These are phyloP conservation scores for Lates calcarifer DNA, from an alignment of 2,113 vertebrate genomes.

Conservation along the genomic window DNA sequence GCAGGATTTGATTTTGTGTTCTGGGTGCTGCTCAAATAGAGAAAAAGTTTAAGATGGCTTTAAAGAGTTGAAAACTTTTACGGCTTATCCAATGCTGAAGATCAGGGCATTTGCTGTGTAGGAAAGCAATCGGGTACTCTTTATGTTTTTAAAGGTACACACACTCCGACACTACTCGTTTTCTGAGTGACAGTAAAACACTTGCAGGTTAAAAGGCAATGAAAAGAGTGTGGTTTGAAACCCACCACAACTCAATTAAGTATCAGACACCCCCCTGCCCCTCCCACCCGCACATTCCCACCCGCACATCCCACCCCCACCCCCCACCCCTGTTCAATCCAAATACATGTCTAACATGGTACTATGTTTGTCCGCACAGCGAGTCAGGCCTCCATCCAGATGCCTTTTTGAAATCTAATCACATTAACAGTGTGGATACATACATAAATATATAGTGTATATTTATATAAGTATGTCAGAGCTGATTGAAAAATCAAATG, in stretches of 20 bases:
- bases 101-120: conserved; percentile 28
- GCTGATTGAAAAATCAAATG: conserved; percentile 50
- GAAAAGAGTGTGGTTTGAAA: conserved; percentile 36
- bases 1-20: conserved; percentile 55
- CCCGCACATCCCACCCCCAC: neutral
- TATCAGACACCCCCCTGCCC: conserved; percentile 20
- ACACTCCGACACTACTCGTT: conserved; percentile 44
- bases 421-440: conserved; percentile 62
- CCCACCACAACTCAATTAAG: conserved; percentile 28
- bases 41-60: conserved; percentile 70
- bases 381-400: conserved; percentile 48
- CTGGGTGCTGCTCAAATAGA: conserved; percentile 40
- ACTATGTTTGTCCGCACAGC: conserved; percentile 51
- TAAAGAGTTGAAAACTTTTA: conserved; percentile 21
- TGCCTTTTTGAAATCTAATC: conserved; percentile 51
- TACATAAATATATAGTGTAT: conserved; percentile 54
- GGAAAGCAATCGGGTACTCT: conserved; percentile 72
- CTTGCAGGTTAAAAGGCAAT: conserved; percentile 75
- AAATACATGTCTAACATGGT: conserved; percentile 41
- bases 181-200: conserved; percentile 66
- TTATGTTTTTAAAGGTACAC: conserved; percentile 54
- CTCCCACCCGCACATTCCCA: neutral
- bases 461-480: conserved; percentile 57
- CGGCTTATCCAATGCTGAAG: conserved; percentile 39
- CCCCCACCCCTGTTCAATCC: conserved; percentile 3